These are phyloP conservation scores for Acanthiza pusilla DNA, from an alignment of 2,797 vertebrate species.

Conservation along the genomic window DNA sequence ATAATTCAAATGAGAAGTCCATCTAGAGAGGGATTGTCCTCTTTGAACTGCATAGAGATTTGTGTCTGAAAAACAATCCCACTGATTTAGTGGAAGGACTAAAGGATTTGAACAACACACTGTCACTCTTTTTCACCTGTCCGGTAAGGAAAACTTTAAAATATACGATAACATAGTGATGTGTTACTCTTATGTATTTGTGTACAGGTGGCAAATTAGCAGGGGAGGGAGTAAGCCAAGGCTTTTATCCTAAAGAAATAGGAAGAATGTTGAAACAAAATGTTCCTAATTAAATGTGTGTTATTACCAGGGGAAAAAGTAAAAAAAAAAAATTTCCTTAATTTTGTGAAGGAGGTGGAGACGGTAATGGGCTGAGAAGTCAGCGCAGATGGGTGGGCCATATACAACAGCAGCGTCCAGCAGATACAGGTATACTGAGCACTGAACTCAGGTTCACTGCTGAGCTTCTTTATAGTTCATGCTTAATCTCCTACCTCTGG, in stretches of 20 bases:
- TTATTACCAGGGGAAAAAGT: background rate
- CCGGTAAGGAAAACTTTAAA: background rate
- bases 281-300: background rate
- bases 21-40: background rate
- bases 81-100: background rate
- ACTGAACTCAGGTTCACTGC: background rate
- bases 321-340: background rate
- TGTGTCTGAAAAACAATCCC: background rate
- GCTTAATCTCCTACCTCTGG: background rate
- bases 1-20: constrained; percentile 20
- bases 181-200: background rate
- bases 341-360: background rate
- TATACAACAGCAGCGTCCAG: background rate
- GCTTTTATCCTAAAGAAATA: background rate
- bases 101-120: background rate
- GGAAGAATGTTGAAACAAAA: background rate
- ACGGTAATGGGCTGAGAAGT: background rate
- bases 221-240: background rate
- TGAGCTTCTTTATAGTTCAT: background rate
- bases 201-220: background rate
- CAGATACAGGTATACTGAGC: background rate
- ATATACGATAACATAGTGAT: background rate
- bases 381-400: background rate
- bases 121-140: background rate
- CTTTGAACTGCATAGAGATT: background rate